Evolutionary conservation across 2,113 vertebrate genomes (phyloP).

Genomic region (Aythya baeri): DNA sequence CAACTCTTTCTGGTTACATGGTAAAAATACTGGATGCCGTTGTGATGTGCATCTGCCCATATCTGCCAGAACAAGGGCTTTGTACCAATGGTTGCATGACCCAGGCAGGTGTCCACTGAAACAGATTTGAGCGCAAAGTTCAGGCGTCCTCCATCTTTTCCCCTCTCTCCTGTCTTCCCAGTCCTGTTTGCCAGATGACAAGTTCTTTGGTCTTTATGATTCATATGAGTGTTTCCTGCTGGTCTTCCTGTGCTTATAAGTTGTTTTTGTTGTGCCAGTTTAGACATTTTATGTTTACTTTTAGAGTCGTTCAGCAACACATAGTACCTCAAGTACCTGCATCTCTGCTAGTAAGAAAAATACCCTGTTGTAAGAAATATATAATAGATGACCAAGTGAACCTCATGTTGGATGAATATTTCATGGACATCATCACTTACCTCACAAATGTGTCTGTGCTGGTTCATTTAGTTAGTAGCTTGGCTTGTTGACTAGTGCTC

Average conservation of each 20-base stretch:
- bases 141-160: neutral
- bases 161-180: neutral
- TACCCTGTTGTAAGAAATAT: neutral
- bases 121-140: too few species aligned
- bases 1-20: neutral
- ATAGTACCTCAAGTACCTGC: neutral
- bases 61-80: neutral
- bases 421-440: neutral
- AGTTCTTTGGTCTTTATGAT: neutral
- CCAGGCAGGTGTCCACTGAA: neutral
- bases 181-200: neutral
- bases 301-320: neutral
- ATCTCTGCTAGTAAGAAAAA: neutral
- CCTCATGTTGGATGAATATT: neutral
- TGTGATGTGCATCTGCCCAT: neutral
- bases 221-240: neutral
- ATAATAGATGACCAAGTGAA: neutral
- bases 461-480: neutral
- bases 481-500: neutral
- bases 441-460: neutral
- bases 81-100: neutral
- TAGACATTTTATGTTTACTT: neutral
- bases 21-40: neutral
- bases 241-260: neutral
- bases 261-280: neutral